Base-by-base conservation (phyloP, 2,113 vertebrate genomes). In the Erpornis zantholeuca region DNA sequence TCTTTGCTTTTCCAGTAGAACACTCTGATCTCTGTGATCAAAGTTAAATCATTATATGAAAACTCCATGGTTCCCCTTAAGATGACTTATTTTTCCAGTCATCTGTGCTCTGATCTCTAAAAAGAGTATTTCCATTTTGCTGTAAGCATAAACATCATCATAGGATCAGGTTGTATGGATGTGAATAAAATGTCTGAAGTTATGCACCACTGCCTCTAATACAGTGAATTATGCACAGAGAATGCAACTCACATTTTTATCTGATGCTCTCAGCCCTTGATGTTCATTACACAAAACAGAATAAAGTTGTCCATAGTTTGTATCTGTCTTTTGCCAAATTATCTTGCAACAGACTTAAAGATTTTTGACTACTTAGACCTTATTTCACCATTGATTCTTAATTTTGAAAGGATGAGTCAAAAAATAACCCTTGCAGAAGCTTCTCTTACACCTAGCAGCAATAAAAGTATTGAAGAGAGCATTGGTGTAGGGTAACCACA, bases 21-120 rank as follows among this genome's bases (percentile, higher is more conserved):
- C 33, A 77, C 76, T 92, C 88, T 97, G 94, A 97, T 96, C 88
- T 94, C 64, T 86, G 22, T 94, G 95, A 97, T 96, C 91, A 96
- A 97, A 97, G 88, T 69, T 86, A 94, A 91, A 90, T 24, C 16
- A 53, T 57, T 81, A 75, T 73, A 57, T 42, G 80, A 86, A 89
- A 88, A 88, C 45, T 88, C 52, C 33, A 50, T 66, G 56, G 20
- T 44, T 94, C 47, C 35, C n/a, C 21, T 77, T 61, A 86, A 66
- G 24, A 33, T 91, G n/a, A 35, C 64, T 89, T 86, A 56, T 69
- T 81, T 76, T 80, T 47, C 60, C 72, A 76, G 8, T 81, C 23
- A 2, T 91, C 59, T 76, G 63, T 84, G 33, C 76, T 76, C 65
- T 95, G 73, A 81, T 96, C 81, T 94, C 86, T 90, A 86, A 93